These are phyloP conservation scores for Temnothorax curvispinosus DNA, from an alignment of 1,140 invertebrate genomes.

Conservation along the genomic window DNA sequence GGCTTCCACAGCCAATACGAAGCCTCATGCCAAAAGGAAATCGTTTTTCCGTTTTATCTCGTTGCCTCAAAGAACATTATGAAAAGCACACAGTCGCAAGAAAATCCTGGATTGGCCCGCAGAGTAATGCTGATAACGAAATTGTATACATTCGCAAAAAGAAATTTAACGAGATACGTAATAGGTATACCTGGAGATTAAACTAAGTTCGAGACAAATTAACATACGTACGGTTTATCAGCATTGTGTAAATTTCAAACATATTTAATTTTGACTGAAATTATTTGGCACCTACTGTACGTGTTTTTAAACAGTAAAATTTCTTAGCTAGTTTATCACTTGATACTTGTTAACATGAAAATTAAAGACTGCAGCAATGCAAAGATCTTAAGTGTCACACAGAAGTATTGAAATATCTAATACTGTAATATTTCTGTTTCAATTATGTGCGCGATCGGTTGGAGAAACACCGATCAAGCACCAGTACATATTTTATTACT, in stretches of 20 bases:
- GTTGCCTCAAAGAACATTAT: conserved; percentile 57
- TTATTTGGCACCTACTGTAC: background rate
- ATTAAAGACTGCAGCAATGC: background rate
- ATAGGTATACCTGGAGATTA: background rate
- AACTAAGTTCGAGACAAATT: background rate
- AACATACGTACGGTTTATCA: background rate
- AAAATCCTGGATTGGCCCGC: conserved; percentile 26
- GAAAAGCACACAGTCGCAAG: conserved; percentile 52
- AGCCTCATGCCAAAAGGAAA: conserved; percentile 56
- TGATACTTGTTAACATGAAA: background rate
- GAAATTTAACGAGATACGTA: conserved; percentile 1
- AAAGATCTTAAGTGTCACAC: background rate
- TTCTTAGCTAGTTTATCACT: background rate
- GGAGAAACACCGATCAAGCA: background rate
- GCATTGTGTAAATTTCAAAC: background rate
- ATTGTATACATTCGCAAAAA: conserved; percentile 20
- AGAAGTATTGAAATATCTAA: background rate
- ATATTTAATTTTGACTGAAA: background rate
- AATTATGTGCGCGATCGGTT: background rate
- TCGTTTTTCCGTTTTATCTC: conserved; percentile 52
- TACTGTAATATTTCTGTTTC: conserved; percentile 10
- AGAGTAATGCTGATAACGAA: conserved; percentile 6
- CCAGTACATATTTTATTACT: conserved; percentile 37
- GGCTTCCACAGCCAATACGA: conserved; percentile 23
- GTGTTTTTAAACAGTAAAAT: too few relatives aligned